Base-by-base conservation (phyloP, 2,113 vertebrate species). In the Onychostoma macrolepis region DNA sequence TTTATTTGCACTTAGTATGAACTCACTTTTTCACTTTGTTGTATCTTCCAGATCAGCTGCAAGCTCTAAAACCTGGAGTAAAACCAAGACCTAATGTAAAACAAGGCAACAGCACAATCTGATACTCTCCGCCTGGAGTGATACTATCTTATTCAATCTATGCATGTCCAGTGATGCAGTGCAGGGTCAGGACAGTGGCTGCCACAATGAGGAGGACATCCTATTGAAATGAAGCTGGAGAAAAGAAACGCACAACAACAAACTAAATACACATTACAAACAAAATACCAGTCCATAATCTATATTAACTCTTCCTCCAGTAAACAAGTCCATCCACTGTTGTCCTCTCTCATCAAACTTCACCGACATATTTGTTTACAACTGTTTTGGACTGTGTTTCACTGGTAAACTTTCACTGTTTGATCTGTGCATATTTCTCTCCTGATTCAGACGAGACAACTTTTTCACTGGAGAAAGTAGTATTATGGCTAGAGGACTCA, bases 21-120 rank as follows among this genome's bases (percentile, higher is more conserved):
- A 74, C 71, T 74, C 69, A 6, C 71, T n/a, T 38, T 80, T 61
- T 58, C 77, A 58, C 53, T 61, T 80, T 80, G 28, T 36, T 61
- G 12, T 78, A 50, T 83, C 58, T 81, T 61, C 41, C 58, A 33
- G 61, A 69, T 82, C 26, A 80, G 53, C 13, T 12, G 24, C 58
- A 33, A 45, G 53, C 13, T 50, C 26, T 78, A 53, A 53, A 78
- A 21, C 48, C n/a, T 80, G 78, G 65, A 82, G 45, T 58, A 58
- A 81, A 80, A 48, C 48, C 85, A 83, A 83, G 65, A 71, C 26
- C 63, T 69, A 50, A 71, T 83, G 81, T 83, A 71, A 83, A 83
- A 83, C 81, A 83, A 69, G 63, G 81, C 63, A 71, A 50, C 33
- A 36, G 80, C 21, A 67, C 58, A 83, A 83, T 36, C 69, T 50